A percentile compares a stretch with the other conserved stretches of the same genome.
These are phyloP conservation scores for Petrophora chlorosata DNA, from an alignment of 2,888 invertebrate species.

Conservation along the genomic window DNA sequence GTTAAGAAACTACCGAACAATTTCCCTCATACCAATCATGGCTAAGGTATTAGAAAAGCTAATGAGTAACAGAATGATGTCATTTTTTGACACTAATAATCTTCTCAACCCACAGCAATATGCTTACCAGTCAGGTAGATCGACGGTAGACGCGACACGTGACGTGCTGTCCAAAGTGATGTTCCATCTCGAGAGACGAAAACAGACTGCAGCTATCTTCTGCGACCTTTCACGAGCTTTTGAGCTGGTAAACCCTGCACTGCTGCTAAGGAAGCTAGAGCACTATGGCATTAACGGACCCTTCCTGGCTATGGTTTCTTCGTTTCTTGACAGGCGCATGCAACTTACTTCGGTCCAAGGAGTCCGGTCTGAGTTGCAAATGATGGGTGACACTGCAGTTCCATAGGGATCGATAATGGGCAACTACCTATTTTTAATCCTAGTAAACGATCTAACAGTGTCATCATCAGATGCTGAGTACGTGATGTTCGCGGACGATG, in stretches of 20 bases:
- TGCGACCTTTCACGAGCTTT: background rate
- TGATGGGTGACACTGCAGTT: background rate
- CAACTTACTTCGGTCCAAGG: background rate
- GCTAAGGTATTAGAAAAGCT: background rate
- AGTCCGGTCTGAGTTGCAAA: too few relatives aligned
- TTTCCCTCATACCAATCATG: background rate
- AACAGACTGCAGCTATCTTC: background rate
- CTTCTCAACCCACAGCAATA: background rate
- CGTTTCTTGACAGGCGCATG: background rate
- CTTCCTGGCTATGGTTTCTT: background rate
- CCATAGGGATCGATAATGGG: background rate
- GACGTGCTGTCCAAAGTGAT: background rate
- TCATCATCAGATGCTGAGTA: background rate
- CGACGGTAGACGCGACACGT: background rate
- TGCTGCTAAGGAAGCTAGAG: background rate
- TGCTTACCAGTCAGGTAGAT: background rate
- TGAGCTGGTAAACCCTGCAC: background rate
- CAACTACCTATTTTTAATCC: background rate
- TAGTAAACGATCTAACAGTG: background rate
- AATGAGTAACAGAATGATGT: background rate
- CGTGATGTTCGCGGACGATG: too few relatives aligned
- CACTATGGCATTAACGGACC: background rate
- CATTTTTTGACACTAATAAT: background rate
- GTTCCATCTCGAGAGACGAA: background rate
- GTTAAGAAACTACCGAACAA: background rate